Conservation (phyloP, 2,888 invertebrate genomes). For the Macrophya annulata region DNA sequence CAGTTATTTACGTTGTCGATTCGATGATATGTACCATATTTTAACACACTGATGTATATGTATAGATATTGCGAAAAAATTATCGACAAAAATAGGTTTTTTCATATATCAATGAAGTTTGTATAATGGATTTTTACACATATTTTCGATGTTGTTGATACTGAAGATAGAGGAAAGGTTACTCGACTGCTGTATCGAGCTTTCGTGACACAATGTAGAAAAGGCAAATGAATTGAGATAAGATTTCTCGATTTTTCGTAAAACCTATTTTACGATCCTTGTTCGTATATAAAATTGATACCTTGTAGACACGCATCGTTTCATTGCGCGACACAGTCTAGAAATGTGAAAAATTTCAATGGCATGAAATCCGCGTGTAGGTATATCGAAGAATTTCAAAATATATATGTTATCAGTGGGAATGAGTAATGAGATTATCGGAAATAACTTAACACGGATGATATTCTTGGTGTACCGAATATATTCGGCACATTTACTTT, state of each 20-base stretch:
- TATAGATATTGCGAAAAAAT: not conserved
- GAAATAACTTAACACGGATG: not conserved
- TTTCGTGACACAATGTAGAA: not conserved
- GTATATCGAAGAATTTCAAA: too few relatives aligned
- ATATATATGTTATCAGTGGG: not conserved
- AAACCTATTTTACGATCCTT: not conserved
- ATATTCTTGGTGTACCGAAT: not conserved
- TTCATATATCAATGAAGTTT: not conserved
- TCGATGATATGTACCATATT: conserved; percentile 5
- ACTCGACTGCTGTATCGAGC: not conserved
- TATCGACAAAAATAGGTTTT: not conserved
- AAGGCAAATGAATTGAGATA: too few relatives aligned
- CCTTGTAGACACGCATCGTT: not conserved
- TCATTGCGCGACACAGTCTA: not conserved
- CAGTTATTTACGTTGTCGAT: conserved; percentile 3
- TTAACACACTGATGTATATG: not conserved
- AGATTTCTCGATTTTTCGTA: not conserved
- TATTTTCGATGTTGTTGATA: not conserved
- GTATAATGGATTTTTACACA: not conserved
- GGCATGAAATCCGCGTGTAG: not conserved
- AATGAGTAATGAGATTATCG: not conserved
- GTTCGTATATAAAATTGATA: not conserved
- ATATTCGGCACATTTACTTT: not conserved
- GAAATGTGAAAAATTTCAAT: not conserved
- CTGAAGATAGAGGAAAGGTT: not conserved